Conservation (phyloP, 1,140 invertebrate genomes). For the Cepaea nemoralis region DNA sequence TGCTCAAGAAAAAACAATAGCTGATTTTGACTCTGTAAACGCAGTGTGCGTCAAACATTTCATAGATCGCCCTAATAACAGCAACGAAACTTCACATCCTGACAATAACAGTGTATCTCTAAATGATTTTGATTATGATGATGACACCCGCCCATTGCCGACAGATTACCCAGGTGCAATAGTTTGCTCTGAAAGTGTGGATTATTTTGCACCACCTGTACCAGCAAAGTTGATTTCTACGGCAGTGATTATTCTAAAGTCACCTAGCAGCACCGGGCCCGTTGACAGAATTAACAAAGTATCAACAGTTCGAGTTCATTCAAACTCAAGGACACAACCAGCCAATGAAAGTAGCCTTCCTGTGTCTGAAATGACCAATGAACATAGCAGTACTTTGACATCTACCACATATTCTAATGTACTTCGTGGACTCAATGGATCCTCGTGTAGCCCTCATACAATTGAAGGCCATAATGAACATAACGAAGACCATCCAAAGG, state of each 20-base stretch:
- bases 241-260: background rate
- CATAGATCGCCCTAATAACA: background rate
- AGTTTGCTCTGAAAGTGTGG: background rate
- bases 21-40: too few species aligned
- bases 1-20: too few species aligned
- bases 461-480: background rate
- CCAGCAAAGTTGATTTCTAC: conserved; percentile 16
- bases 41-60: background rate
- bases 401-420: too few species aligned
- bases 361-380: background rate
- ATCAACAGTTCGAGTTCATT: too few species aligned
- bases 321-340: too few species aligned
- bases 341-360: background rate
- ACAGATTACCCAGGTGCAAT: background rate
- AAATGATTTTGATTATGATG: background rate
- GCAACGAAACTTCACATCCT: background rate
- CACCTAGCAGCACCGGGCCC: background rate
- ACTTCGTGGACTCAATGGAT: too few species aligned
- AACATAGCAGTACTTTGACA: background rate
- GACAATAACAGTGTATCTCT: background rate
- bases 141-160: background rate
- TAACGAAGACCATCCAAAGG: background rate
- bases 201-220: conserved; percentile 1
- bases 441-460: background rate
- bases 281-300: background rate